Percentiles rank a stretch among this genome's conserved stretches.
phyloP scores from a whole-genome alignment of 2,888 invertebrate species.

The Pristionchus maxplancki region DNA sequence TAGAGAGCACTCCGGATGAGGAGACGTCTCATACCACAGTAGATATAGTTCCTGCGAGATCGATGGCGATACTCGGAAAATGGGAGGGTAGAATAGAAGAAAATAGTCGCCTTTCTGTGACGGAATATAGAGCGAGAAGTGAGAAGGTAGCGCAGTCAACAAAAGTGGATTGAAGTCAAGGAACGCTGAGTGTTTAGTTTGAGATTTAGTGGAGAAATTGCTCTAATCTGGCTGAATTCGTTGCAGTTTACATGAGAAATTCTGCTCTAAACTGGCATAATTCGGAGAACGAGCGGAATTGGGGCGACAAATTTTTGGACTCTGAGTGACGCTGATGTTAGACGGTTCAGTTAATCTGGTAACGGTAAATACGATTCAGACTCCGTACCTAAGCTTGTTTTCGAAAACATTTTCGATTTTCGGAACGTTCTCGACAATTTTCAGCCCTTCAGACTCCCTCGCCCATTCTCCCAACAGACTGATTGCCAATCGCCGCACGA shows the following conservation, averaged over 20 bases:
- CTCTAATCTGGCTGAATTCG: not conserved
- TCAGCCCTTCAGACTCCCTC: not conserved
- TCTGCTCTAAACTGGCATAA: not conserved
- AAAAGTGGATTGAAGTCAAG: not conserved
- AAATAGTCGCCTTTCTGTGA: not conserved
- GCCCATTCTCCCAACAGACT: not conserved
- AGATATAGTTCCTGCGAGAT: not conserved
- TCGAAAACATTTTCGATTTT: not conserved
- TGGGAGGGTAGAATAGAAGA: not conserved
- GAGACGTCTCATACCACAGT: not conserved
- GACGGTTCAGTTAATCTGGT: not conserved
- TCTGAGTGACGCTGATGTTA: not conserved
- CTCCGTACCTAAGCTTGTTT: not conserved
- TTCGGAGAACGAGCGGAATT: not conserved
- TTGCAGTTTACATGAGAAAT: not conserved
- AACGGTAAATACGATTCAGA: not conserved
- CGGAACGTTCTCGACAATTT: too few relatives aligned
- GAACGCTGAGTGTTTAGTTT: not conserved
- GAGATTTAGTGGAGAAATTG: too few relatives aligned
- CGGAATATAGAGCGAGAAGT: not conserved
- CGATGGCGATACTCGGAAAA: not conserved
- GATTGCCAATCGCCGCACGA: constrained; percentile 9
- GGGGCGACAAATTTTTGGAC: not conserved
- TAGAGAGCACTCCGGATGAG: not conserved
- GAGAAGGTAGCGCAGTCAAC: not conserved